phyloP scores from a whole-genome alignment of 2,888 invertebrate genomes.

The Noctua pronuba region DNA sequence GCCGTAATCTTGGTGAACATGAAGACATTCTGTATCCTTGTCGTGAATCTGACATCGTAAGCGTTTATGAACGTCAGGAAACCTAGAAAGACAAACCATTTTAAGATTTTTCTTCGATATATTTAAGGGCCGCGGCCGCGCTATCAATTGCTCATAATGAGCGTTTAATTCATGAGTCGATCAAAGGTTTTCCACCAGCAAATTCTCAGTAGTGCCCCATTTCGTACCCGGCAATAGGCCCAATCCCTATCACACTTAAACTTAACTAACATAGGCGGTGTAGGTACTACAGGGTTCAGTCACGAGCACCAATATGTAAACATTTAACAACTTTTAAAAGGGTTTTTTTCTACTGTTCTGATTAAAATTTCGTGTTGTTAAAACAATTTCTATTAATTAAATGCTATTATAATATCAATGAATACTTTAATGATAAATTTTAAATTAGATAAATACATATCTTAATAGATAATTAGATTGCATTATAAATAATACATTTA shows the following conservation, averaged over 20 bases:
- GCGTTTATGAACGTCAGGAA: slow-evolving; percentile 97
- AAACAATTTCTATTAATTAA: too few species aligned
- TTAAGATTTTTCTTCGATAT: neutral
- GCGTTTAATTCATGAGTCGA: neutral
- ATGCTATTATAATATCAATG: too few species aligned
- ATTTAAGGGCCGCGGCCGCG: neutral
- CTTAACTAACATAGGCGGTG: neutral
- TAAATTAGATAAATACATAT: too few species aligned
- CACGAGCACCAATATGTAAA: too few species aligned
- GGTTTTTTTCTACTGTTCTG: too few species aligned
- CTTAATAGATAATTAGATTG: too few species aligned
- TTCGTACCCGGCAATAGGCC: neutral
- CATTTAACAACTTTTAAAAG: too few species aligned
- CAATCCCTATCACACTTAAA: neutral
- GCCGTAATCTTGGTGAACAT: slow-evolving; percentile 98
- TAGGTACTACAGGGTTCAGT: neutral
- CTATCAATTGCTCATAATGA: neutral
- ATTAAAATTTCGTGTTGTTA: too few species aligned
- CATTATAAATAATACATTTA: too few species aligned
- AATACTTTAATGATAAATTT: too few species aligned
- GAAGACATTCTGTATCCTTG: slow-evolving; percentile 97
- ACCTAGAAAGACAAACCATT: slow-evolving; percentile 86
- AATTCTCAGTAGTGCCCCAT: neutral
- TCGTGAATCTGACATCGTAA: slow-evolving; percentile 96
- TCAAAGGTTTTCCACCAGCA: neutral